Evolutionary conservation across 2,888 invertebrate species (phyloP).

Genomic region (Brenthis hecate): DNA sequence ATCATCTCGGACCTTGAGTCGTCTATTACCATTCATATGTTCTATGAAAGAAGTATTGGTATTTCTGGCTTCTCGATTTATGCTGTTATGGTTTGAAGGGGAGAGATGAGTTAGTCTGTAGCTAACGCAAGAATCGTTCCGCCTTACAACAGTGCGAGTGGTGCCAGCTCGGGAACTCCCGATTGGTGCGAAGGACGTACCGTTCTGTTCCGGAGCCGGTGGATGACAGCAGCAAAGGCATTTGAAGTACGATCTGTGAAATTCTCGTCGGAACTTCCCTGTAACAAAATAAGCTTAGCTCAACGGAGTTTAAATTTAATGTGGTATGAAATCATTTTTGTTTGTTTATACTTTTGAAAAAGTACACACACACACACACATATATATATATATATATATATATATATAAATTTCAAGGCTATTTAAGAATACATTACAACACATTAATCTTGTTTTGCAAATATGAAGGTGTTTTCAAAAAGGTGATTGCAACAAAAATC

Average conservation of each 20-base stretch:
- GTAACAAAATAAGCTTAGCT: conserved; percentile 58
- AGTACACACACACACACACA: no score
- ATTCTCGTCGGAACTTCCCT: conserved; percentile 89
- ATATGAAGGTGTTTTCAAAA: conserved; percentile 15
- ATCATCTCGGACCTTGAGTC: conserved; percentile 67
- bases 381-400: no score
- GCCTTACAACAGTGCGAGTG: conserved; percentile 67
- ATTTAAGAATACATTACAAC: no score
- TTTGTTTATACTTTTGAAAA: no score
- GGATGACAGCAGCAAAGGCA: conserved; percentile 78
- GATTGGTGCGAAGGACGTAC: conserved; percentile 71
- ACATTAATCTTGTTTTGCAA: no score
- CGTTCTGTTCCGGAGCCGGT: conserved; percentile 63
- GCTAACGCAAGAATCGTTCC: conserved; percentile 77
- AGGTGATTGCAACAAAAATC: conserved; percentile 28
- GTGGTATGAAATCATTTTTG: no score
- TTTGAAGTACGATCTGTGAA: conserved; percentile 86
- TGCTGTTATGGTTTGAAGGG: conserved; percentile 72
- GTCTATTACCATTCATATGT: conserved; percentile 68
- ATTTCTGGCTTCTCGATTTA: conserved; percentile 70
- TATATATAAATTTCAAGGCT: no score
- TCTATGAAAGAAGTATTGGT: conserved; percentile 77
- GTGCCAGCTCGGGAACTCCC: conserved; percentile 74
- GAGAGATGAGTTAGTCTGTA: conserved; percentile 74
- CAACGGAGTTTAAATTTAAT: background rate